These are phyloP conservation scores for Tribolium castaneum DNA, from an alignment of 1,140 invertebrate genomes.

Conservation along the genomic window DNA sequence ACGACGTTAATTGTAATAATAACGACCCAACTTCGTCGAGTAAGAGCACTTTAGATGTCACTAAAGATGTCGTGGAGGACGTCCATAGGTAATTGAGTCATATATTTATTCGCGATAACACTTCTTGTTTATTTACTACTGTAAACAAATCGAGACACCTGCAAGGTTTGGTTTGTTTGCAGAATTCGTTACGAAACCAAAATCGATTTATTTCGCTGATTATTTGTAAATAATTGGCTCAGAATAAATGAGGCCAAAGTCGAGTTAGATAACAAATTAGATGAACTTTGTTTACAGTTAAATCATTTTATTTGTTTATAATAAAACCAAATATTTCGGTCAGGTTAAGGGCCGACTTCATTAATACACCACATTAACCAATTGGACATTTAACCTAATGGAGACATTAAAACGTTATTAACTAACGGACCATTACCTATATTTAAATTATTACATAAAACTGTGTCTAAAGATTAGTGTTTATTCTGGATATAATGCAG, in stretches of 20 bases:
- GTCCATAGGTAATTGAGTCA: slow-evolving; percentile 68
- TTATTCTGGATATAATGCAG: too few species aligned
- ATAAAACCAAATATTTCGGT: too few species aligned
- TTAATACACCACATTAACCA: too few species aligned
- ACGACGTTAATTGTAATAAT: slow-evolving; percentile 51
- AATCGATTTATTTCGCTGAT: slow-evolving; percentile 3
- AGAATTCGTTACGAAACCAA: neutral
- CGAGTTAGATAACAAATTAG: neutral
- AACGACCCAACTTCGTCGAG: neutral
- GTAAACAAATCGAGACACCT: neutral
- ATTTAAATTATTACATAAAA: too few species aligned
- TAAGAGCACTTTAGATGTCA: slow-evolving; percentile 62
- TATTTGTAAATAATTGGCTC: neutral
- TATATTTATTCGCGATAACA: slow-evolving; percentile 2
- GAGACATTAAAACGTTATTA: too few species aligned
- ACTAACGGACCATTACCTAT: too few species aligned
- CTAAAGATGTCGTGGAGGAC: slow-evolving; percentile 73
- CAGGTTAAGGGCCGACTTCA: too few species aligned
- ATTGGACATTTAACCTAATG: too few species aligned
- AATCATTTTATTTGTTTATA: neutral
- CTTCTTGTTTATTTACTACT: neutral
- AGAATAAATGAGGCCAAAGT: slow-evolving; percentile 16
- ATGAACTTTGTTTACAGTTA: neutral
- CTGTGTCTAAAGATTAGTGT: too few species aligned
- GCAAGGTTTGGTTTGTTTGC: neutral